Evolutionary conservation across 2,888 invertebrate genomes (phyloP).

Genomic region (Sesia apiformis): DNA sequence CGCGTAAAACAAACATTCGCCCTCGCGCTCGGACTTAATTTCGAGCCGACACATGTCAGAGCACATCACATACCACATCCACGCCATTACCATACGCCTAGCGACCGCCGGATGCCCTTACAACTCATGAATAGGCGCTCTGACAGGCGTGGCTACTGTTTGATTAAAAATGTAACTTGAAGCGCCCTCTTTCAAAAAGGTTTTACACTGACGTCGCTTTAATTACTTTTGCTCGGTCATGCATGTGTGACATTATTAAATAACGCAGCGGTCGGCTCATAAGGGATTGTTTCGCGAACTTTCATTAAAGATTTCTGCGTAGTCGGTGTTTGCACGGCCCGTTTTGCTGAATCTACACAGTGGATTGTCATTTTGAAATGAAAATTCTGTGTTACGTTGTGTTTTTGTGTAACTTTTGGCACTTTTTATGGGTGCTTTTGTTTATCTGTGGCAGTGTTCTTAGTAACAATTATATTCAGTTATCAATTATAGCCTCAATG

Average conservation of each 20-base stretch:
- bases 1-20: slow-evolving; percentile 8
- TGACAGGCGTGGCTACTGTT: slow-evolving; percentile 56
- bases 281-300: slow-evolving; percentile 23
- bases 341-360: not conserved
- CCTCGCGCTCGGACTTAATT: slow-evolving; percentile 52
- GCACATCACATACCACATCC: slow-evolving; percentile 35
- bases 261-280: slow-evolving; percentile 26
- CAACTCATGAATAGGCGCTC: slow-evolving; percentile 57
- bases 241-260: slow-evolving; percentile 44
- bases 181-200: slow-evolving; percentile 38
- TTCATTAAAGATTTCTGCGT: slow-evolving; percentile 16
- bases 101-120: slow-evolving; percentile 49
- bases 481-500: no score
- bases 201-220: slow-evolving; percentile 45
- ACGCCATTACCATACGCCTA: slow-evolving; percentile 62
- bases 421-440: no score
- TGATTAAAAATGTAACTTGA: slow-evolving; percentile 62
- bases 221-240: slow-evolving; percentile 52
- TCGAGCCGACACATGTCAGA: slow-evolving; percentile 61
- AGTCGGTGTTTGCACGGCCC: not conserved
- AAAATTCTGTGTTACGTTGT: no score
- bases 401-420: no score
- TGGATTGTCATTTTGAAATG: no score
- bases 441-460: no score
- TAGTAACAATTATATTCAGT: no score